Conservation (phyloP, 2,888 invertebrate genomes). For the Erynnis tages region DNA sequence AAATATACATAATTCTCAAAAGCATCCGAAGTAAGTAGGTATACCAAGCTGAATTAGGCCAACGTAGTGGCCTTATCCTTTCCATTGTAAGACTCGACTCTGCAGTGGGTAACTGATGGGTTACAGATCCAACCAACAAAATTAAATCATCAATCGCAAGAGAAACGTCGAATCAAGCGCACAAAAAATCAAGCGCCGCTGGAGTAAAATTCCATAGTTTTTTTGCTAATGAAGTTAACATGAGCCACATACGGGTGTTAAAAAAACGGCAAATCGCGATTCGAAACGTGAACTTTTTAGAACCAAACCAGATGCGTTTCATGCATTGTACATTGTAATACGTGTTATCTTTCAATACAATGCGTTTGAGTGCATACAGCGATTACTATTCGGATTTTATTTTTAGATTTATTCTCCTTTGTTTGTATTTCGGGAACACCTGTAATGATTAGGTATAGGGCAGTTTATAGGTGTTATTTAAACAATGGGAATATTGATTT, state of each 20-base stretch:
- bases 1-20: too few species aligned
- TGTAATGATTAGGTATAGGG: neutral
- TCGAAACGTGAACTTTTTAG: constrained; percentile 3
- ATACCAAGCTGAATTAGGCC: too few species aligned
- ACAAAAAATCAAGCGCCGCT: neutral
- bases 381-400: constrained; percentile 46
- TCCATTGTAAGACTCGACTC: too few species aligned
- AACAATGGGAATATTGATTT: too few species aligned
- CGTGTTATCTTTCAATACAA: constrained; percentile 37
- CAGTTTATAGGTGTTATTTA: too few species aligned
- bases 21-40: too few species aligned
- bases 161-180: neutral
- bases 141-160: too few species aligned
- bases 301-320: neutral
- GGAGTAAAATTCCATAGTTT: neutral
- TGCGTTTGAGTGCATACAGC: constrained; percentile 41
- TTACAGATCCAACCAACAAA: too few species aligned
- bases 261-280: constrained; percentile 15
- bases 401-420: constrained; percentile 51
- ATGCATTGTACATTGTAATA: neutral
- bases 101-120: too few species aligned
- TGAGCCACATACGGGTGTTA: neutral
- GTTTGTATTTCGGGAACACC: constrained; percentile 34
- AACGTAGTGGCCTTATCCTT: too few species aligned
- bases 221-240: neutral